Evolutionary conservation across 2,797 vertebrate species (phyloP), one percentile per base, ranked within the genome.

Genomic region (Bradypus variegatus): DNA sequence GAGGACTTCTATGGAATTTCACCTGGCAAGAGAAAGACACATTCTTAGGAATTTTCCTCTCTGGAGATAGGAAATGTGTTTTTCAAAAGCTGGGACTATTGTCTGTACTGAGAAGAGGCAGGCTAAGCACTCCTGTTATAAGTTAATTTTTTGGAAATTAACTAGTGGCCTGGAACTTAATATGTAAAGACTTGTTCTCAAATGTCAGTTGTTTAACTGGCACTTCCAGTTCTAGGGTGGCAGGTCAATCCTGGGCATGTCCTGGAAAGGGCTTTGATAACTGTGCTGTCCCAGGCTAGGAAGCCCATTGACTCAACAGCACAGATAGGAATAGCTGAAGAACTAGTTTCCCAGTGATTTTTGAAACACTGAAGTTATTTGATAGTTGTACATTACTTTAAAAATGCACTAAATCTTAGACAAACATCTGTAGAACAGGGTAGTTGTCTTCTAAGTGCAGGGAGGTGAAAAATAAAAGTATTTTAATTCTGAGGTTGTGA

Each of bases 401-500:
- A 81, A 93, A 70, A 69, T 79, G 73, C 45, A 67, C 55, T 64
- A 90, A 91, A 48, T 89, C 48, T 72, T 67, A 5, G 33, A 84
- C 25, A 89, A 91, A 65, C 18, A 95, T 82, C n/a, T 62, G 13
- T 86, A 86, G 31, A 60, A 65, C 15, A 45, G 41, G 41, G 41
- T 45, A 45, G 41, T 55, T 96, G 16, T 62, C n/a, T 76, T 55
- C 27, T 14, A 11, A 72, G 83, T 50, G 69, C 10, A 91, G 92
- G 78, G 48, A 58, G 25, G 53, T 75, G 38, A 65, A 79, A 36
- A 80, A 91, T 62, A n/a, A 67, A 86, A 89, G 6, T 91, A 60
- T 55, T 90, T 89, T 85, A 89, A 92, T 89, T 75, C 19, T 33
- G 84, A 86, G n/a, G 58, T 36, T 93, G 89, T 87, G 60, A 58